Evolutionary conservation across 2,113 vertebrate genomes (phyloP), one percentile per base, ranked within the genome.

Genomic region (Eulemur rufifrons): DNA sequence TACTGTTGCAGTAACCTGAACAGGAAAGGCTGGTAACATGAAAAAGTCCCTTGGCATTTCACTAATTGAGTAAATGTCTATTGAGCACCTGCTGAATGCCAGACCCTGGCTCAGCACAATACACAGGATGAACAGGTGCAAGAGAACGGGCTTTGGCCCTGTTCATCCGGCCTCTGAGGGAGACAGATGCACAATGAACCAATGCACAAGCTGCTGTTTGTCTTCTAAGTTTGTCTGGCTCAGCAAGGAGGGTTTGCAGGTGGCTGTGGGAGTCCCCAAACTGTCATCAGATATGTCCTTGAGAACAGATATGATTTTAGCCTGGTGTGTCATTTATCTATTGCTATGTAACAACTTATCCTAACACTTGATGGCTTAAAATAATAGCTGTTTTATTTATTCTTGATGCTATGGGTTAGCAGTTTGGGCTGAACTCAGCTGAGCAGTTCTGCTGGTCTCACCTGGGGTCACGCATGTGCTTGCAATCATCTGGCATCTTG

Each of bases 241-340:
- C 96, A 97, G 97, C 96, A 96, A 92, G 78, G 96, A 97, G 88
- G n/a, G 76, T 92, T 86, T 96, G 86, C 97, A 97, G 95, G 95
- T 98, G 96, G 95, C 95, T 94, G 1, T 21, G 52, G 89, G 95
- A 95, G 91, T 89, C 83, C 80, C 89, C 42, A 84, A 11, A 92
- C 89, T 89, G 54, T 71, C 91, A 73, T 92, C 86, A 93, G 47
- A 68, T 52, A 56, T 0, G 56, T 84, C 45, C 95, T 89, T 39
- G 82, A 90, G 88, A 95, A 78, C 80, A 89, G 69, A 66, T 83
- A 69, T 0, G 12, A 84, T 93, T 95, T 97, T 93, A 96, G 86
- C 91, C 78, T 76, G 54, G 47, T 73, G 21, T 84, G 45, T 93
- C 88, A 61, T 94, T 94, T 95, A 84, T 95, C 63, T 90, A 81